A percentile compares a stretch with the other conserved stretches of the same genome.
phyloP scores from a whole-genome alignment of 2,113 vertebrate species.

The Hymenochirus boettgeri region DNA sequence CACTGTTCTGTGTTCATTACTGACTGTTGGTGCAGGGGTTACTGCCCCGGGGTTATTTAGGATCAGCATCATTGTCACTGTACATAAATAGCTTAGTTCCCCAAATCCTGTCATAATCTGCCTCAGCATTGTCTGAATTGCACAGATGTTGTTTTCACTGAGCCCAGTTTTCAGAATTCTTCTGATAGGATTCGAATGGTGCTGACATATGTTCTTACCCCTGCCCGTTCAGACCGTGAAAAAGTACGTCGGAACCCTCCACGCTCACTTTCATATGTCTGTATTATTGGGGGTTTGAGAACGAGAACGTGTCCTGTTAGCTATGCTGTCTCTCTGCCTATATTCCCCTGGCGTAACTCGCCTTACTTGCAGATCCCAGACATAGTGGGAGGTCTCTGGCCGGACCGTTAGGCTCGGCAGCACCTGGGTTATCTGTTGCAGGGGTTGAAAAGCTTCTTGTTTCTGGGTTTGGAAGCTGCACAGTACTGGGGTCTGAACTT shows the following conservation, averaged over 20 bases:
- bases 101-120: constrained; percentile 98
- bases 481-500: constrained; percentile 54
- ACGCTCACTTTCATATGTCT: constrained; percentile 90
- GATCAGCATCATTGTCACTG: constrained; percentile 87
- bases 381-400: constrained; percentile 92
- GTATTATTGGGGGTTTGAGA: constrained; percentile 96
- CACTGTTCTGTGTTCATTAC: constrained; percentile 60
- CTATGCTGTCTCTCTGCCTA: constrained; percentile 93
- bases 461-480: constrained; percentile 60
- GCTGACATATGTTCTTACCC: constrained; percentile 95
- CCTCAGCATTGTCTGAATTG: constrained; percentile 93
- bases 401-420: constrained; percentile 56
- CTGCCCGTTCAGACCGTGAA: constrained; percentile 93
- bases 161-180: constrained; percentile 91
- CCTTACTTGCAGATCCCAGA: constrained; percentile 93
- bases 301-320: constrained; percentile 89
- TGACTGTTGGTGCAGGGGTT: constrained; percentile 64
- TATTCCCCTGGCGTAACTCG: constrained; percentile 93
- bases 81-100: constrained; percentile 97
- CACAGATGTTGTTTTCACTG: constrained; percentile 89
- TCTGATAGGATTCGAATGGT: constrained; percentile 95
- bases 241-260: constrained; percentile 95
- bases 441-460: constrained; percentile 57
- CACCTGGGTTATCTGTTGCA: constrained; percentile 60
- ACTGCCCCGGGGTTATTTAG: constrained; percentile 65